Conservation (phyloP, 2,797 vertebrate species). For the Margarornis squamiger region DNA sequence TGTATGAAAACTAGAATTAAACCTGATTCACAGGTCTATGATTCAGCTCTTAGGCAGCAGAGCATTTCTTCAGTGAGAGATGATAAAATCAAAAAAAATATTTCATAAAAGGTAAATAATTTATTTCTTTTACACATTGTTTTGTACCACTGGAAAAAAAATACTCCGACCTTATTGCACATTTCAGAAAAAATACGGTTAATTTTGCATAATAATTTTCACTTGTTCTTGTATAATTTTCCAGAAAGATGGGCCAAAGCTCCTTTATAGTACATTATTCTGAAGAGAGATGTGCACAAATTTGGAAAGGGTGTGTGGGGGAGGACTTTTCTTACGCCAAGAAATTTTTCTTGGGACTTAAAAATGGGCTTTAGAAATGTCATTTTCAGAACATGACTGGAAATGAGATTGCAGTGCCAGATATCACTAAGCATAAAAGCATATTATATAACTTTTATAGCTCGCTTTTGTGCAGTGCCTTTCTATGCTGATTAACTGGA, state of each 20-base stretch:
- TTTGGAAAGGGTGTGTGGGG: neutral
- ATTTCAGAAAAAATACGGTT: neutral
- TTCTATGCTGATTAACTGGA: slow-evolving; percentile 55
- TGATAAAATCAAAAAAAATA: neutral
- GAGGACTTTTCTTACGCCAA: neutral
- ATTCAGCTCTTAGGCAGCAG: neutral
- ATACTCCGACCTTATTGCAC: neutral
- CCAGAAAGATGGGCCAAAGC: neutral
- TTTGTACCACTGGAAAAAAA: neutral
- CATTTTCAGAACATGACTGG: slow-evolving; percentile 22
- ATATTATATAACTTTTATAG: slow-evolving; percentile 40
- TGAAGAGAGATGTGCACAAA: neutral
- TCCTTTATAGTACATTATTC: neutral
- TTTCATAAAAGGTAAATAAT: neutral
- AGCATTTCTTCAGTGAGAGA: neutral
- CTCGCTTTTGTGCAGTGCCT: slow-evolving; percentile 41
- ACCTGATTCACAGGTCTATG: neutral
- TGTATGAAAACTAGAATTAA: neutral
- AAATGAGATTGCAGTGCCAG: slow-evolving; percentile 44
- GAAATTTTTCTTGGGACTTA: neutral
- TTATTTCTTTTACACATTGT: neutral
- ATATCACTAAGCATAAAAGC: slow-evolving; percentile 30
- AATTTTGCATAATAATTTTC: neutral
- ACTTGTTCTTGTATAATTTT: neutral
- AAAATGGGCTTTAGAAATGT: slow-evolving; percentile 33